Percentiles rank a stretch among this genome's conserved stretches.
Conservation (phyloP, 2,797 vertebrate species). For the Sus cebifrons region DNA sequence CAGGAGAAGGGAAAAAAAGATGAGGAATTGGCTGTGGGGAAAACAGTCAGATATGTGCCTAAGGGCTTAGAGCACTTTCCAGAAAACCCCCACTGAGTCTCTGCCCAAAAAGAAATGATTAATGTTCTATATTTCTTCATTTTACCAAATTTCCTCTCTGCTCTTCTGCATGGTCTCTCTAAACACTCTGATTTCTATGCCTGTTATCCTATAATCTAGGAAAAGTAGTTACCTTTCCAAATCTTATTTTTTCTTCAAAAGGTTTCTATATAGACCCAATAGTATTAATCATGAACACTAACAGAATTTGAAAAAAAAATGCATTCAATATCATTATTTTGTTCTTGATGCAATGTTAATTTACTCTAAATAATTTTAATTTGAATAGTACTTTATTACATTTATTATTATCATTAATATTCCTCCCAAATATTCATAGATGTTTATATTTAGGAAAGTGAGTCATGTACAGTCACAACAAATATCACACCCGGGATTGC, state of each 20-base stretch:
- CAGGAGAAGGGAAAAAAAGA: neutral
- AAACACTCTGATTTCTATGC: rapidly evolving
- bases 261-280: neutral
- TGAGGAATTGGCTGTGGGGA: neutral
- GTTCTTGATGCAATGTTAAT: neutral
- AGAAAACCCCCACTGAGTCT: neutral
- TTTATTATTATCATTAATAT: neutral
- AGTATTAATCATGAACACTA: neutral
- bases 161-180: neutral
- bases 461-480: neutral
- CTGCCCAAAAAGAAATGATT: neutral
- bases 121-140: neutral
- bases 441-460: neutral
- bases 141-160: neutral
- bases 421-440: neutral
- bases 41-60: neutral
- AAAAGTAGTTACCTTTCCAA: neutral
- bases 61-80: neutral
- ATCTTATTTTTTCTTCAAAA: neutral
- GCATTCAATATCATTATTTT: neutral
- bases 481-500: neutral
- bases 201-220: neutral
- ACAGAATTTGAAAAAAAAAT: neutral
- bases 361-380: constrained; percentile 16
- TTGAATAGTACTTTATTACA: neutral